These are phyloP conservation scores for Burhinus oedicnemus DNA, from an alignment of 2,113 vertebrate genomes.

Conservation along the genomic window DNA sequence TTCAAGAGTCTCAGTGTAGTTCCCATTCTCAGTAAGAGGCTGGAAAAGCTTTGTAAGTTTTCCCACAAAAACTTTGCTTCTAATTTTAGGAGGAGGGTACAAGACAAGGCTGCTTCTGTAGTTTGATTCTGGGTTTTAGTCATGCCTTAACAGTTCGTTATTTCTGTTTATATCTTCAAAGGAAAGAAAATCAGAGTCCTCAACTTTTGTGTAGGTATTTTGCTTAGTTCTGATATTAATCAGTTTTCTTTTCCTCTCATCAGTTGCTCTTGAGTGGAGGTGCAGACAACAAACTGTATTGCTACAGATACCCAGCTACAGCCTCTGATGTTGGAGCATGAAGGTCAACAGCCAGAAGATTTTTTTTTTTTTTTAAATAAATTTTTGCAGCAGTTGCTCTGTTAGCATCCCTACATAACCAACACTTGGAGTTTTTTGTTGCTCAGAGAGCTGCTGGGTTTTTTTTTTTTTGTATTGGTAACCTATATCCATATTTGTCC, in stretches of 20 bases:
- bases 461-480: slow-evolving; percentile 24
- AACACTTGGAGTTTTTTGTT: background rate
- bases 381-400: background rate
- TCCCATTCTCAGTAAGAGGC: background rate
- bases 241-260: background rate
- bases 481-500: background rate
- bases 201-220: background rate
- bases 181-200: background rate
- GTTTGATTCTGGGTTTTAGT: background rate
- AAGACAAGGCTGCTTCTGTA: background rate
- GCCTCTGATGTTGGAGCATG: slow-evolving; percentile 87
- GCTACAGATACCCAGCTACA: slow-evolving; percentile 86
- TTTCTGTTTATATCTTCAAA: background rate
- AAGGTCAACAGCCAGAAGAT: slow-evolving; percentile 29
- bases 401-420: background rate
- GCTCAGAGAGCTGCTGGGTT: background rate
- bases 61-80: background rate
- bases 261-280: slow-evolving; percentile 95
- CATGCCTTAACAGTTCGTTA: background rate
- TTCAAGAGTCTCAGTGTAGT: background rate
- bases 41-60: background rate
- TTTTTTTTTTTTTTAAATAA: background rate
- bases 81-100: background rate
- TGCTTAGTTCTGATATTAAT: background rate
- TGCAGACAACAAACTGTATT: slow-evolving; percentile 97